Conservation (phyloP, 2,113 vertebrate genomes). For the Chlorodrepanis virens region DNA sequence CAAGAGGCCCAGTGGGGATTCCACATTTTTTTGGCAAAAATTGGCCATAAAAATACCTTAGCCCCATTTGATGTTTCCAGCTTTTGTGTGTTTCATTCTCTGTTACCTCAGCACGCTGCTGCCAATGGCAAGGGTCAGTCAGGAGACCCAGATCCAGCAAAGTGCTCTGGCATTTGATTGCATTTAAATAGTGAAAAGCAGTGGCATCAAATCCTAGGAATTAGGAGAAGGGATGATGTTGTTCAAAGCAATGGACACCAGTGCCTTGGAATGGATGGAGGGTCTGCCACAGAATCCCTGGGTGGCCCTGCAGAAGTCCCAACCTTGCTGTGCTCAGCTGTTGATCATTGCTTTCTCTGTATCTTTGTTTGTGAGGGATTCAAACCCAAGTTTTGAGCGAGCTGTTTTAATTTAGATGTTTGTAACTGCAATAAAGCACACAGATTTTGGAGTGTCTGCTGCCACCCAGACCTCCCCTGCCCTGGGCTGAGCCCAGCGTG, state of each 20-base stretch:
- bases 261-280: neutral
- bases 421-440: neutral
- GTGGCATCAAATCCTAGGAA: neutral
- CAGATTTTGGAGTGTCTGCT: neutral
- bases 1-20: neutral
- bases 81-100: neutral
- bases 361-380: neutral
- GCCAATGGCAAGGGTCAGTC: neutral
- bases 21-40: conserved; percentile 19
- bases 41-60: neutral
- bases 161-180: neutral
- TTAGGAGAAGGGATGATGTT: neutral
- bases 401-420: neutral
- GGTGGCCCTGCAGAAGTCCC: neutral
- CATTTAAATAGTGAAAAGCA: neutral
- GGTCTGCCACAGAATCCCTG: neutral
- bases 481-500: neutral
- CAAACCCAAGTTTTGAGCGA: neutral
- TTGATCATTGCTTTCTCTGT: neutral
- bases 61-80: neutral
- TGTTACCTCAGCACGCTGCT: neutral
- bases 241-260: neutral
- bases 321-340: neutral
- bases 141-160: neutral
- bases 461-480: neutral